Evolutionary conservation across 2,888 invertebrate species (phyloP), one percentile per base, ranked within the genome.

Genomic region (Melitaea athalia): DNA sequence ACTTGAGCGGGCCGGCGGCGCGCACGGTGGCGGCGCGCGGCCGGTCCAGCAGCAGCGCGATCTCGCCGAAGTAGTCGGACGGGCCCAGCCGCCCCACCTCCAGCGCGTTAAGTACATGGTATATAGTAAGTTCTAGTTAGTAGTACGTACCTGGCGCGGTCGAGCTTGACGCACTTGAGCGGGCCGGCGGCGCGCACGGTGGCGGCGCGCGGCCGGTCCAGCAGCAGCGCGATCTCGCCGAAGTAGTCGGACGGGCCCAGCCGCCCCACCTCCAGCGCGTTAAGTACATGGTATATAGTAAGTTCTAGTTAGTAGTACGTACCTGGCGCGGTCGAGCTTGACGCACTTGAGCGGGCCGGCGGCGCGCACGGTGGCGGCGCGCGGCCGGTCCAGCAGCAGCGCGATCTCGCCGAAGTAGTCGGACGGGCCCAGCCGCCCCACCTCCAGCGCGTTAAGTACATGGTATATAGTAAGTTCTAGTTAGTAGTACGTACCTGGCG

Each of bases 381-480:
- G 95, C 75, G 99, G 99, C 85, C 99, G 95, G 93, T 99, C 99
- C 87, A 99, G 93, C 78, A 99, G 93, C 81, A 99, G 94, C 69
- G 99, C 99, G 82, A 99, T 99, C 94, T 99, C 99, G 92, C 99
- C 99, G 91, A 99, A 99, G 93, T 99, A 99, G 93, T 99, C 99
- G 59, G 99, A 99, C 55, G 98, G 97, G 61, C 98, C 99, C 72
- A 99, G 94, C 78, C 98, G 95, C n/a, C 99, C 99, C 74, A 99
- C 99, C 93, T 99, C 99, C 73, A 98, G 96, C 14, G 97, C 96
- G 76, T 95, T n/a, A n/a, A n/a, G n/a, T n/a, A n/a, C n/a, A n/a
- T n/a, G n/a, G n/a, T n/a, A n/a, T 24, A 24, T 24, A 24, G 24
- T 24, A 24, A 24, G 24, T 24, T 24, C 24, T 24, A 24, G 24